phyloP scores from a whole-genome alignment of 2,113 vertebrate genomes.

The Limanda limanda region DNA sequence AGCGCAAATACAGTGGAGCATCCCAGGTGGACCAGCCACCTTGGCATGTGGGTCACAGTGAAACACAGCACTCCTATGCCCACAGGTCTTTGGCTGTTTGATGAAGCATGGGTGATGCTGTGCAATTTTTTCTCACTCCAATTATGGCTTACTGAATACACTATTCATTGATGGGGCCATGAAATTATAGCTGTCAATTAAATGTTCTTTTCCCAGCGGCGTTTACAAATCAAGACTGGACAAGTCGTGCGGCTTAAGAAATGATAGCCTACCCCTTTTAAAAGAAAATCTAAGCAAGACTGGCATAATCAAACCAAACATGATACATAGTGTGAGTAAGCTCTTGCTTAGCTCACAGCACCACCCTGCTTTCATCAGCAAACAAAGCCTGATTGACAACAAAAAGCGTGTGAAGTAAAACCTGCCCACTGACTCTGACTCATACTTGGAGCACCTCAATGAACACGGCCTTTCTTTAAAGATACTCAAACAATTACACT shows the following conservation, averaged over 20 bases:
- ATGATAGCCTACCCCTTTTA: background rate
- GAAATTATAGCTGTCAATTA: constrained; percentile 40
- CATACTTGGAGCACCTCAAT: constrained; percentile 47
- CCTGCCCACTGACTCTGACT: constrained; percentile 58
- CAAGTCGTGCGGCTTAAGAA: constrained; percentile 43
- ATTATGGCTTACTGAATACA: constrained; percentile 20
- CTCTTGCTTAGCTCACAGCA: constrained; percentile 57
- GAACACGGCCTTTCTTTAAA: constrained; percentile 47
- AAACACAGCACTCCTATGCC: constrained; percentile 73
- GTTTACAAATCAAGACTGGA: constrained; percentile 42
- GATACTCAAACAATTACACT: constrained; percentile 61
- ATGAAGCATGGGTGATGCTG: constrained; percentile 29
- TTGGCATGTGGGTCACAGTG: constrained; percentile 78
- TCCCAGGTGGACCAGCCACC: constrained; percentile 78
- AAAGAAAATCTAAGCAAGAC: constrained; percentile 33
- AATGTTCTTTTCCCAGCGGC: constrained; percentile 20
- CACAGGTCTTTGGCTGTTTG: constrained; percentile 58
- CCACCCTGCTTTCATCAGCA: constrained; percentile 74
- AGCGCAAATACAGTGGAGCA: constrained; percentile 76
- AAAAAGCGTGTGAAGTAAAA: constrained; percentile 64
- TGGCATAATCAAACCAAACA: constrained; percentile 61
- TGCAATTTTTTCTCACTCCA: constrained; percentile 37
- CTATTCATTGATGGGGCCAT: constrained; percentile 2
- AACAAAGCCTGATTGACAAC: constrained; percentile 74
- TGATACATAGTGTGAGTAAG: constrained; percentile 63